Percentiles rank a stretch among this genome's conserved stretches.
Evolutionary conservation across 2,797 vertebrate genomes (phyloP).

Genomic region (Calcarius lapponicus): DNA sequence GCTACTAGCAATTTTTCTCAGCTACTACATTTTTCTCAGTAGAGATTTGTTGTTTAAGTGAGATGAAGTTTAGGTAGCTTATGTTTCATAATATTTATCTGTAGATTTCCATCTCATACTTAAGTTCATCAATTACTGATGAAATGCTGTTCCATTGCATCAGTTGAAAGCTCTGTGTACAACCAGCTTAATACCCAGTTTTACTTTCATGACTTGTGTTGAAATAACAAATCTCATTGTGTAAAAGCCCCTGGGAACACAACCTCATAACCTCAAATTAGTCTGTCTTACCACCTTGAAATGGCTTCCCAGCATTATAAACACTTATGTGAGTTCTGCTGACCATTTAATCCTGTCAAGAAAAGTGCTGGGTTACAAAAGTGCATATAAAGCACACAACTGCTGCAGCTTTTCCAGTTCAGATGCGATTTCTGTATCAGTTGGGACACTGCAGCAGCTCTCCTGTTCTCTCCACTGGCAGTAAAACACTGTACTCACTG

Average conservation of each 20-base stretch:
- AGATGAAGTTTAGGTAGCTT: not conserved
- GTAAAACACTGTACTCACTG: not conserved
- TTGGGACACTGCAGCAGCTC: not conserved
- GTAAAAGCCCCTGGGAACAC: constrained; percentile 18
- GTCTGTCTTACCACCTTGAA: not conserved
- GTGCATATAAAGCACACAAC: not conserved
- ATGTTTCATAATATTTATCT: constrained; percentile 28
- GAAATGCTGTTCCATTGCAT: constrained; percentile 42
- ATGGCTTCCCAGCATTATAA: not conserved
- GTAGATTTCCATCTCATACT: not conserved
- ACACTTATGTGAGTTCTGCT: not conserved
- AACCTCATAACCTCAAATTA: not conserved
- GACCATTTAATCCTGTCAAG: not conserved
- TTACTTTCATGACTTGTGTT: not conserved
- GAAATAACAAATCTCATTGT: constrained; percentile 14
- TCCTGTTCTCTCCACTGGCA: not conserved
- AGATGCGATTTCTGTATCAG: not conserved
- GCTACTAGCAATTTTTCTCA: not conserved
- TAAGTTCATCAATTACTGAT: constrained; percentile 25
- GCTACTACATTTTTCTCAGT: not conserved
- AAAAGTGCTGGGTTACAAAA: not conserved
- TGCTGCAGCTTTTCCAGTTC: not conserved
- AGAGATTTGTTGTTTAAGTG: not conserved
- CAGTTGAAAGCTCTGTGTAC: constrained; percentile 29
- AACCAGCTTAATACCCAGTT: constrained; percentile 3